A percentile compares a stretch with the other conserved stretches of the same genome.
Evolutionary conservation across 2,797 vertebrate genomes (phyloP).

Genomic region (Paedocypris micromegethes): DNA sequence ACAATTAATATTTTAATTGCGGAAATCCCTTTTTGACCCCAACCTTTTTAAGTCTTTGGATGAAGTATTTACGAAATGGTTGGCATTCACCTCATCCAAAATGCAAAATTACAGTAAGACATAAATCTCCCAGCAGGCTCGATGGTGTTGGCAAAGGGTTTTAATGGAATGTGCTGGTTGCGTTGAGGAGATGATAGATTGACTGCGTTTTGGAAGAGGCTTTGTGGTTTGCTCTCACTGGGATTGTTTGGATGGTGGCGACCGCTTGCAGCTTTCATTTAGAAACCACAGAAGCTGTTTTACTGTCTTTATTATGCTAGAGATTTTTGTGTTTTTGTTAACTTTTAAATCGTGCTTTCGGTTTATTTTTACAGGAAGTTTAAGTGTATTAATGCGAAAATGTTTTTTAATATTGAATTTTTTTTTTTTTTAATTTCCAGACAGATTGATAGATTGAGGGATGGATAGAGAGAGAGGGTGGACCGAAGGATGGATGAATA

Average conservation of each 20-base stretch:
- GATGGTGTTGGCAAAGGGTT: slow-evolving; percentile 9
- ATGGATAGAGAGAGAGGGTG: too few species aligned
- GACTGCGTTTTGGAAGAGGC: slow-evolving; percentile 15
- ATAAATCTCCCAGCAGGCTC: slow-evolving; percentile 27
- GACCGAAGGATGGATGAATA: too few species aligned
- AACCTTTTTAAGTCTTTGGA: slow-evolving; percentile 21
- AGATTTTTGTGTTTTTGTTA: too few species aligned
- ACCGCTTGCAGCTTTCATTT: slow-evolving; percentile 12
- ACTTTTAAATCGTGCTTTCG: too few species aligned
- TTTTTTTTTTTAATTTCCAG: too few species aligned
- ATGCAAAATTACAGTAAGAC: neutral
- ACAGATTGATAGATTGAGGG: too few species aligned
- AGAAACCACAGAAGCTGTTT: neutral
- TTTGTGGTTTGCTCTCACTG: slow-evolving; percentile 7
- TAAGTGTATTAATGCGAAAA: too few species aligned
- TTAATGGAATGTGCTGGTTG: slow-evolving; percentile 10
- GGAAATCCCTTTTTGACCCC: neutral
- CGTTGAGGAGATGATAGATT: slow-evolving; percentile 18
- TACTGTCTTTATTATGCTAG: too few species aligned
- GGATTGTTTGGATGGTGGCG: slow-evolving; percentile 8
- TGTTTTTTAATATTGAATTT: too few species aligned
- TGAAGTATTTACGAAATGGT: neutral
- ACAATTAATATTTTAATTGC: too few species aligned
- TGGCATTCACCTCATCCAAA: too few species aligned
- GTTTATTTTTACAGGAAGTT: too few species aligned